Base-by-base conservation (phyloP, 2,797 vertebrate genomes). In the Ceryle rudis region DNA sequence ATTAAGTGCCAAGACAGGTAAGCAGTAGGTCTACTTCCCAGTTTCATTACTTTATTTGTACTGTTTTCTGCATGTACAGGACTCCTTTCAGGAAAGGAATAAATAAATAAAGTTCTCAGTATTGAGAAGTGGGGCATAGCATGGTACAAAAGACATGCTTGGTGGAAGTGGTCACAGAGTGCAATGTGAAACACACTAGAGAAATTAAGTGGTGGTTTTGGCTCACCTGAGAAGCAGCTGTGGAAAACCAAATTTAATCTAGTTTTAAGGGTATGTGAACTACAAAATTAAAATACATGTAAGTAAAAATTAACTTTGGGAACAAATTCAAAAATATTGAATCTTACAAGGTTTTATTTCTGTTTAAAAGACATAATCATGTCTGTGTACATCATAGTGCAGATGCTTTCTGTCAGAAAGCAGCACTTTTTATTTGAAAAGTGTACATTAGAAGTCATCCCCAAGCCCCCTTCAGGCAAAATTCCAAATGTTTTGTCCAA, bases 401-500 rank as follows among this genome's bases (percentile, higher is more conserved):
- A 84, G 41, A 37, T 83, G 25, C 4, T 72, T 83, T 79, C 77
- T 81, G 25, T 72, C 39, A 72, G 51, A 72, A 90, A 83, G 75
- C 7, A 69, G 11, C 11, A 54, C 58, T 46, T 92, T 67, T 82
- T 88, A 15, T 65, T 86, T 86, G 35, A 69, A 90, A 93, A 44
- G 10, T 58, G 29, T 51, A 75, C 21, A 19, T 55, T 55, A 62
- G 35, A 85, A 77, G 31, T 64, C 42, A 70, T 89, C 42, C 47
- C 25, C 39, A 81, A 70, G 14, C 14, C 4, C 16, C 61, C 55
- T 82, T 95, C 78, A 73, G 81, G 67, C 64, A 86, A 86, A 89
- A 92, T 81, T 86, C 82, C 4, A 84, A 87, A 67, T 70, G 41
- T 87, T 92, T 93, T 85, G 42, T 92, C 67, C 67, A 92, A 92